Conservation (phyloP, 2,113 vertebrate species). For the human (Homo sapiens) region GRCh38 chr7:52587001-52587500, state of each 20-base stretch:
- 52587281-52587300: not conserved
- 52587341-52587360: not conserved
- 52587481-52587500: not conserved
- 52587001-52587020: rapidly evolving
- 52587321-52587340: not conserved
- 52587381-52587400: not conserved
- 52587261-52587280: rapidly evolving
- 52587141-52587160: not conserved
- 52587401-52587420: not conserved
- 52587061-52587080: not conserved
- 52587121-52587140: not conserved
- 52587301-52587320: not conserved
- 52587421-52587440: not conserved
- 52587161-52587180: not conserved
- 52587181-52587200: not conserved
- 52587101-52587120: too few relatives aligned
- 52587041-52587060: rapidly evolving
- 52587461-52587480: not conserved
- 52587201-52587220: rapidly evolving
- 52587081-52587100: rapidly evolving
- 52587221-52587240: not conserved
- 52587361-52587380: not conserved
- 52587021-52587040: too few relatives aligned
- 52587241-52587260: too few relatives aligned
- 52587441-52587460: not conserved